Evolutionary conservation across 2,797 vertebrate species (phyloP).

Genomic region (Muscicapa striata): DNA sequence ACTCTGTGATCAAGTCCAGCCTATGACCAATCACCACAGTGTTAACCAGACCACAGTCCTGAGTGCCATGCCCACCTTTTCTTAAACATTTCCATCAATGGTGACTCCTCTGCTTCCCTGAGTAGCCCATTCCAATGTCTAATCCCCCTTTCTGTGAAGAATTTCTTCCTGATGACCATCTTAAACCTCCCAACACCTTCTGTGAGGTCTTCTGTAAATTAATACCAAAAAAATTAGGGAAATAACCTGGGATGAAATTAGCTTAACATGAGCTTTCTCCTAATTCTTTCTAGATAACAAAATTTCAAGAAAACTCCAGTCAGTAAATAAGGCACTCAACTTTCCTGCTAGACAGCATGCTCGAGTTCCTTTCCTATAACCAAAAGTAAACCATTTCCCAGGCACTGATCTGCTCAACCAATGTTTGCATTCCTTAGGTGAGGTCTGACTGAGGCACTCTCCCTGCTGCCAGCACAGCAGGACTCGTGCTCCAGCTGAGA

Average conservation of each 20-base stretch:
- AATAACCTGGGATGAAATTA: neutral
- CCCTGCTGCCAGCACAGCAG: neutral
- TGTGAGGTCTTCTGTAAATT: neutral
- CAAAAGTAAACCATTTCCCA: neutral
- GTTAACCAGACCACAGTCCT: neutral
- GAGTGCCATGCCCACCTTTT: neutral
- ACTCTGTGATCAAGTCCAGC: neutral
- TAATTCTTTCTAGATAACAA: neutral
- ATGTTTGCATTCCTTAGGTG: neutral
- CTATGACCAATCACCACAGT: neutral
- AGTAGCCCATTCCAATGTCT: neutral
- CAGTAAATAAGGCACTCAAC: neutral
- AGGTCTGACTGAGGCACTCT: neutral
- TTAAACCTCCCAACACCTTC: neutral
- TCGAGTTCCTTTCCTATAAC: neutral
- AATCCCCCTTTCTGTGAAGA: neutral
- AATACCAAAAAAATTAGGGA: neutral
- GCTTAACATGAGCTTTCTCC: neutral
- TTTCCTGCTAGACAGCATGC: rapidly evolving
- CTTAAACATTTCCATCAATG: neutral
- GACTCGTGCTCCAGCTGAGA: neutral
- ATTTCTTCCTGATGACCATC: neutral
- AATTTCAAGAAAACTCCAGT: neutral
- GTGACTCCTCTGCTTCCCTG: neutral
- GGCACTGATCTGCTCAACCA: neutral